phyloP scores from a whole-genome alignment of 2,113 vertebrate genomes.

The Cyprinodon variegatus region DNA sequence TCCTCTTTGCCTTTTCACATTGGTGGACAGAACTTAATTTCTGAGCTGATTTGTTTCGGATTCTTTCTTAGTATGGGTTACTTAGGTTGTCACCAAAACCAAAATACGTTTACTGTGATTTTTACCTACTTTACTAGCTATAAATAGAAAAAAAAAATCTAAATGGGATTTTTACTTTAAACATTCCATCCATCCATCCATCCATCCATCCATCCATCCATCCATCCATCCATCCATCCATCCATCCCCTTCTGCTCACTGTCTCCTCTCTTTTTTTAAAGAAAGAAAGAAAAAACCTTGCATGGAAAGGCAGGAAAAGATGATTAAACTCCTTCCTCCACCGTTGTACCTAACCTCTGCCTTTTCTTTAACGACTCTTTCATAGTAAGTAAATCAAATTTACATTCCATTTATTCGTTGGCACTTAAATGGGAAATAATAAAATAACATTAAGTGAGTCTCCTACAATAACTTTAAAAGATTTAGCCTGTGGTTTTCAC shows the following conservation, averaged over 20 bases:
- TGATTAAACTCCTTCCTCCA: slow-evolving; percentile 52
- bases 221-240: slow-evolving; percentile 21
- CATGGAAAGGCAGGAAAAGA: slow-evolving; percentile 48
- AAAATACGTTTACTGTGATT: no score
- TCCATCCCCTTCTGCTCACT: slow-evolving; percentile 34
- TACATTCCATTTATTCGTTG: slow-evolving; percentile 43
- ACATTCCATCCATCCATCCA: slow-evolving; percentile 6
- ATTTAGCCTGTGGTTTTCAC: slow-evolving; percentile 25
- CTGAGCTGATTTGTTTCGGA: no score
- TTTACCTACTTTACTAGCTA: no score
- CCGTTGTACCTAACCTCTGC: slow-evolving; percentile 50
- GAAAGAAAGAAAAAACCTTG: slow-evolving; percentile 33
- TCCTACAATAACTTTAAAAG: slow-evolving; percentile 12
- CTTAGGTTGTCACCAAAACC: no score
- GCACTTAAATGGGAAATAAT: slow-evolving; percentile 22
- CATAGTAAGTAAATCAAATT: slow-evolving; percentile 50
- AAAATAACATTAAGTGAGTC: slow-evolving; percentile 7
- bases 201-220: slow-evolving; percentile 19
- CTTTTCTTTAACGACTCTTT: slow-evolving; percentile 51
- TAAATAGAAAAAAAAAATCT: no score
- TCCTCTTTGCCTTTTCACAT: no score
- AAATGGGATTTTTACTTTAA: no score
- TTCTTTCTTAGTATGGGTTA: no score
- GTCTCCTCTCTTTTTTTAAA: slow-evolving; percentile 20
- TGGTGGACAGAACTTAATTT: no score